These are phyloP conservation scores for Promerops cafer DNA, from an alignment of 2,113 vertebrate species.

Conservation along the genomic window DNA sequence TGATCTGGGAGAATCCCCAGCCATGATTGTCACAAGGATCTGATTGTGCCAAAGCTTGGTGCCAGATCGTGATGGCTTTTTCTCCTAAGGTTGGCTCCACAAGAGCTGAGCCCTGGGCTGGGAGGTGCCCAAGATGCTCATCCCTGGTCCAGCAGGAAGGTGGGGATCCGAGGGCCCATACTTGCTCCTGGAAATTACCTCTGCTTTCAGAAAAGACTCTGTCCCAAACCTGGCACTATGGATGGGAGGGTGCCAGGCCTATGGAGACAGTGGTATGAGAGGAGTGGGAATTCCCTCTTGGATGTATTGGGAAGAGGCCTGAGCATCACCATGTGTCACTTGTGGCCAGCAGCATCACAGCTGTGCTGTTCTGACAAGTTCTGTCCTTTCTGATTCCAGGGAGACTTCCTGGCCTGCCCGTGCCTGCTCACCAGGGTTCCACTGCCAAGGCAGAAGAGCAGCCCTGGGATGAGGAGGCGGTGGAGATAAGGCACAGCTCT, in stretches of 20 bases:
- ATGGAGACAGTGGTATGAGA: neutral
- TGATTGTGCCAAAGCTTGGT: neutral
- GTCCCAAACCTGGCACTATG: neutral
- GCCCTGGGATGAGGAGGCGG: rapidly evolving
- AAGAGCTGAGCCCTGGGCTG: neutral
- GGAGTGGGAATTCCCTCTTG: neutral
- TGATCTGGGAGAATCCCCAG: neutral
- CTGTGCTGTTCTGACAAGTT: neutral
- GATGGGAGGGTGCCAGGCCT: neutral
- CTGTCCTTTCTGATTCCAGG: neutral
- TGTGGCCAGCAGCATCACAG: neutral
- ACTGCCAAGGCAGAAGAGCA: neutral
- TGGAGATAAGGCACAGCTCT: neutral
- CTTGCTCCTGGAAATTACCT: neutral
- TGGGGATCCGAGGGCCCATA: rapidly evolving
- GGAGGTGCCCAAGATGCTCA: neutral
- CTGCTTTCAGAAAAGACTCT: neutral
- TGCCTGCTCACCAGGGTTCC: neutral
- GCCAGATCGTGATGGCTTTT: rapidly evolving
- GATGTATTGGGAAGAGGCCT: neutral
- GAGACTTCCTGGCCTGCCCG: rapidly evolving
- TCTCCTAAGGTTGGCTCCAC: neutral
- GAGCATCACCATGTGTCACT: neutral
- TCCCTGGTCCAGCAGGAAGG: neutral
- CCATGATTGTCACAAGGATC: neutral